Evolutionary conservation across 2,797 vertebrate species (phyloP).

Genomic region (Leptoclinus maculatus): DNA sequence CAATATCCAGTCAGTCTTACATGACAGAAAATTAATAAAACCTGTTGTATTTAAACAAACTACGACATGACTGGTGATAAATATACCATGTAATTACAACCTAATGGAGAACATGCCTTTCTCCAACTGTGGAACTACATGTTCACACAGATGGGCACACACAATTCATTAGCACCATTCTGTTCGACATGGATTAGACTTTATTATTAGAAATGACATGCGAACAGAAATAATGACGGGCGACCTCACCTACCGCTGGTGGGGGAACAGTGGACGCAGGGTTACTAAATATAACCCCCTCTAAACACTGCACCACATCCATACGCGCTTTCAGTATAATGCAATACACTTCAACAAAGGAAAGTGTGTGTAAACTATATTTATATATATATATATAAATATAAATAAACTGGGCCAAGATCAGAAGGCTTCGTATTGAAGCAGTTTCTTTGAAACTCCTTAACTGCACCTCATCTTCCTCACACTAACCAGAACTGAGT

Average conservation of each 20-base stretch:
- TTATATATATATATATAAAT: background rate
- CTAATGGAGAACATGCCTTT: background rate
- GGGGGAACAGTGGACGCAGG: background rate
- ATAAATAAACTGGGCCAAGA: no score
- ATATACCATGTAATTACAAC: background rate
- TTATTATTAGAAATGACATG: background rate
- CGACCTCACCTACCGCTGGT: background rate
- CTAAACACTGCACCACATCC: background rate
- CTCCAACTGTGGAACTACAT: background rate
- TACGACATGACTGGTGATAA: background rate
- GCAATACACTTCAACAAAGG: background rate
- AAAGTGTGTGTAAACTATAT: no score
- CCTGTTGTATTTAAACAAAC: background rate
- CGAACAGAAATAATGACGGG: constrained; percentile 6
- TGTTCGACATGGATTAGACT: background rate
- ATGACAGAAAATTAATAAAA: background rate
- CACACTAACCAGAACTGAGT: no score
- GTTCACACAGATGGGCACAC: background rate
- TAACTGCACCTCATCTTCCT: no score
- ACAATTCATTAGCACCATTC: background rate
- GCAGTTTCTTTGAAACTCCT: no score
- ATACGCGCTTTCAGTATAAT: background rate
- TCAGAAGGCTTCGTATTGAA: no score
- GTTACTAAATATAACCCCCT: background rate
- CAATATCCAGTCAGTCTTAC: background rate